A percentile compares a stretch with the other conserved stretches of the same genome.
Conservation (phyloP, 2,113 vertebrate species). For the Triplophysa dalaica region DNA sequence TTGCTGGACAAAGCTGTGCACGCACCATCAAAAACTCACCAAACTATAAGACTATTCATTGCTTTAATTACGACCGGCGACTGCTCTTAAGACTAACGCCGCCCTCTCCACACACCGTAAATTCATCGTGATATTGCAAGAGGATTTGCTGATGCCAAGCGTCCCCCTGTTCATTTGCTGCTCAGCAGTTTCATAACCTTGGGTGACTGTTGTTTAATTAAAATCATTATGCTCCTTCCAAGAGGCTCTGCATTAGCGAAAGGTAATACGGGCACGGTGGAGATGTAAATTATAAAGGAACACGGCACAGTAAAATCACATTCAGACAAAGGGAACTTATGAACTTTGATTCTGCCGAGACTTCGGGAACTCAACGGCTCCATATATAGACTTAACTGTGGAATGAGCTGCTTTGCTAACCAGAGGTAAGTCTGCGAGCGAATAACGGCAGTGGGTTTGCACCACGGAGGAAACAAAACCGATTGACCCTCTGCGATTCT, state of each 20-base stretch:
- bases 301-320: background rate
- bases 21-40: background rate
- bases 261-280: background rate
- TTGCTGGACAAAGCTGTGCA: background rate
- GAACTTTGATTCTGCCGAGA: background rate
- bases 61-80: constrained; percentile 45
- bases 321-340: background rate
- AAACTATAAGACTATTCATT: constrained; percentile 31
- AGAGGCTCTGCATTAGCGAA: constrained; percentile 30
- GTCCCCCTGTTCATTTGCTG: constrained; percentile 39
- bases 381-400: background rate
- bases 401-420: constrained; percentile 34
- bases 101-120: background rate
- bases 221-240: constrained; percentile 32
- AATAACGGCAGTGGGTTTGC: background rate
- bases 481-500: constrained; percentile 25
- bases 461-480: constrained; percentile 17
- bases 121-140: constrained; percentile 36
- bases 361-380: background rate
- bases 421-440: background rate
- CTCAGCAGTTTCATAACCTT: constrained; percentile 46
- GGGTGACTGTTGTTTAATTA: constrained; percentile 47
- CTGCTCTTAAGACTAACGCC: constrained; percentile 46
- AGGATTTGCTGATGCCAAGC: constrained; percentile 36
- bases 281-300: constrained; percentile 27